Percentiles rank a stretch among this genome's conserved stretches.
Conservation (phyloP, 1,140 invertebrate genomes). For the Diuraphis noxia region DNA sequence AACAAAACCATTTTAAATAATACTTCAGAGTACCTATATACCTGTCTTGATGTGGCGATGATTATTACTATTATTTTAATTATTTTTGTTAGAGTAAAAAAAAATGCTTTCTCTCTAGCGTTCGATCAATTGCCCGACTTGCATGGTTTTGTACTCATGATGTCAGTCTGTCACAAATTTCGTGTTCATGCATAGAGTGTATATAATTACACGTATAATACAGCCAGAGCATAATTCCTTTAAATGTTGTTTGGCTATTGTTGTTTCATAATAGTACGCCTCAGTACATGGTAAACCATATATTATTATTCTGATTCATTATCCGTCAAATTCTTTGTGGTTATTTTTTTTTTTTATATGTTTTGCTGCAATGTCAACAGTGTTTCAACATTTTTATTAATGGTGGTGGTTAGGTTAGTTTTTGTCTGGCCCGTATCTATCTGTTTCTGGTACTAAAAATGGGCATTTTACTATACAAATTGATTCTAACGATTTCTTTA, state of each 20-base stretch:
- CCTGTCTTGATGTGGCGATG: neutral
- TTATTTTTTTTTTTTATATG: neutral
- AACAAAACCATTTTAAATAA: neutral
- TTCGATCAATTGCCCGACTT: conserved; percentile 26
- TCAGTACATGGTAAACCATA: conserved; percentile 17
- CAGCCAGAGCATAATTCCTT: conserved; percentile 6
- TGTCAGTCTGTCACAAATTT: neutral
- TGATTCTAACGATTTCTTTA: neutral
- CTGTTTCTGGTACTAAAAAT: neutral
- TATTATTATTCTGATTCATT: conserved; percentile 26
- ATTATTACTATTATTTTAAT: neutral
- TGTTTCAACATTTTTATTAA: conserved; percentile 24
- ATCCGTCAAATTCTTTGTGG: conserved; percentile 17
- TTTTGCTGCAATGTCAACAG: neutral
- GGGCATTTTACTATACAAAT: neutral
- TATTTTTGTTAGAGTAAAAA: neutral
- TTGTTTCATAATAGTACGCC: conserved; percentile 28
- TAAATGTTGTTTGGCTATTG: conserved; percentile 12
- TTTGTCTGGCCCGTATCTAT: neutral
- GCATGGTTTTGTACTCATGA: neutral
- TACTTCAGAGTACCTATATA: neutral
- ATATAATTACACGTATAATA: neutral
- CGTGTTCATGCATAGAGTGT: conserved; percentile 11
- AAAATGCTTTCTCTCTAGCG: conserved; percentile 24
- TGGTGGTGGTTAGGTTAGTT: neutral